These are phyloP conservation scores for Diadegma fenestrale DNA, from an alignment of 2,888 invertebrate genomes.

Conservation along the genomic window DNA sequence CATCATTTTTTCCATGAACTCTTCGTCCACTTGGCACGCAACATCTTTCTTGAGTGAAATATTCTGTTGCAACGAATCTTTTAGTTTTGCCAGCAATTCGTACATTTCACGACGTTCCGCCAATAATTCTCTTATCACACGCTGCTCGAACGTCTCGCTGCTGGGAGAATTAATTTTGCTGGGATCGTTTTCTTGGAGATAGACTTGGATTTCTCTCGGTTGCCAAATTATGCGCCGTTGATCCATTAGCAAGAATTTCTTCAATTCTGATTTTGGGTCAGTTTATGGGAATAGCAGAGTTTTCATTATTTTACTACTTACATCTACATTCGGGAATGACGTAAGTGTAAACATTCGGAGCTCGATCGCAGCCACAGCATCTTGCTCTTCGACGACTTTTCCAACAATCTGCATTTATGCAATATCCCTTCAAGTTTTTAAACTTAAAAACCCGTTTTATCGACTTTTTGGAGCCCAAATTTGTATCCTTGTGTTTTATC, in stretches of 20 bases:
- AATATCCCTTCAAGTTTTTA: constrained; percentile 39
- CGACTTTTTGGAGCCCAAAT: background rate
- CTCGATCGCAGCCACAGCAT: constrained; percentile 3
- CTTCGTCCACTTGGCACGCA: background rate
- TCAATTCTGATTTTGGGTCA: constrained; percentile 3
- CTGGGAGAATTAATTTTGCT: background rate
- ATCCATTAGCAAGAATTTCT: background rate
- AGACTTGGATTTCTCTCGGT: constrained; percentile 34
- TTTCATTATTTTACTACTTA: background rate
- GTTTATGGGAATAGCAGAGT: background rate
- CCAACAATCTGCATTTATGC: constrained; percentile 36
- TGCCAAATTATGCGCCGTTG: constrained; percentile 32
- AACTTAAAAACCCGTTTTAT: constrained; percentile 16
- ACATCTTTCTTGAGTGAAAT: background rate
- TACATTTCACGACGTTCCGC: constrained; percentile 49
- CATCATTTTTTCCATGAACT: background rate
- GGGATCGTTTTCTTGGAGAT: background rate
- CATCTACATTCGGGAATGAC: constrained; percentile 29
- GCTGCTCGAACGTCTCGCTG: constrained; percentile 29
- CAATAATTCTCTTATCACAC: constrained; percentile 36
- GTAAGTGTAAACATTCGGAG: constrained; percentile 46
- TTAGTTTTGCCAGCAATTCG: constrained; percentile 20
- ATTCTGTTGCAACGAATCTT: constrained; percentile 15
- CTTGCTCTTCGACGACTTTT: constrained; percentile 19
- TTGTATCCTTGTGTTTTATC: background rate